phyloP scores from a whole-genome alignment of 2,113 vertebrate genomes.

The Thryonomys swinderianus region DNA sequence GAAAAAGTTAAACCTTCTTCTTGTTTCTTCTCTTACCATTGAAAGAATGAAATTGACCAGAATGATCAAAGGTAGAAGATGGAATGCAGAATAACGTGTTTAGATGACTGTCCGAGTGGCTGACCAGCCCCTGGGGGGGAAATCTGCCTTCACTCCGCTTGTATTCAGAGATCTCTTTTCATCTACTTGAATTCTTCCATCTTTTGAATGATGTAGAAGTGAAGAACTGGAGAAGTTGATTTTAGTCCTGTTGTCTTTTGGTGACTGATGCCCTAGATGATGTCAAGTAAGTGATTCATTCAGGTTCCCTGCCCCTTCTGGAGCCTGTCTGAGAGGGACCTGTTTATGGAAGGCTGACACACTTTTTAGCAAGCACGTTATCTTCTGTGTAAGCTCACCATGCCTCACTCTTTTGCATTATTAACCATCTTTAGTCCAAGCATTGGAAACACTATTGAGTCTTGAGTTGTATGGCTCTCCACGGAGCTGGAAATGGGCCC shows the following conservation, averaged over 20 bases:
- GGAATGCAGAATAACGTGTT: background rate
- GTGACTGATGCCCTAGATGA: background rate
- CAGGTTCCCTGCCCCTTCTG: background rate
- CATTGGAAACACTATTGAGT: background rate
- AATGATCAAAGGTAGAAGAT: background rate
- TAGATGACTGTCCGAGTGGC: background rate
- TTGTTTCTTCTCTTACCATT: background rate
- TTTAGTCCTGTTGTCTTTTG: constrained; percentile 12
- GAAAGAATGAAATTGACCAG: background rate
- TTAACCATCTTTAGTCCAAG: constrained; percentile 48
- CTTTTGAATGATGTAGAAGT: constrained; percentile 11
- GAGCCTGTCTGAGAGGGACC: background rate
- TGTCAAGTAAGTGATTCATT: background rate
- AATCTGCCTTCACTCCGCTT: background rate
- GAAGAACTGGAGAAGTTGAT: constrained; percentile 17
- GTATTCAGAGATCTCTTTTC: constrained; percentile 11
- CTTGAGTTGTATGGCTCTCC: constrained; percentile 44
- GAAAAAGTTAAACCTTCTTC: background rate
- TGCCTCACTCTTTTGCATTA: constrained; percentile 30
- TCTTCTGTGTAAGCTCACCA: background rate
- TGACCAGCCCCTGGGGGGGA: background rate
- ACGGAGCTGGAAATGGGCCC: background rate
- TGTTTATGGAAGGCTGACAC: background rate
- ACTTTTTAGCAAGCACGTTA: background rate
- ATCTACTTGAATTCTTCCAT: background rate